These are phyloP conservation scores for Diadophis punctatus DNA, from an alignment of 2,113 vertebrate species.

Conservation along the genomic window DNA sequence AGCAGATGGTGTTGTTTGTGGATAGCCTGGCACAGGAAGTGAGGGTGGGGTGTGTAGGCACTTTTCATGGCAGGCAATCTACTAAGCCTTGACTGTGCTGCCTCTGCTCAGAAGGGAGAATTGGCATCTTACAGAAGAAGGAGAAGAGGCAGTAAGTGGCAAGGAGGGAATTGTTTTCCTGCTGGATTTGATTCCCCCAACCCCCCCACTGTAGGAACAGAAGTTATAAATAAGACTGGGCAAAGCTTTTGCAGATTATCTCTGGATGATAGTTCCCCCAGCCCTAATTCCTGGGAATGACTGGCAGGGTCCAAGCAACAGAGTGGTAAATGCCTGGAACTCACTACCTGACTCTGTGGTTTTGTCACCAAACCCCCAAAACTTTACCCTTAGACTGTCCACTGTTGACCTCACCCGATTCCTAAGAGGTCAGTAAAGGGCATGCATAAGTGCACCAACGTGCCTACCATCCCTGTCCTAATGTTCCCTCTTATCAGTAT, in stretches of 20 bases:
- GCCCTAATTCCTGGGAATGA: not conserved
- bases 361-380: too few relatives aligned
- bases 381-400: too few relatives aligned
- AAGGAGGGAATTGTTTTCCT: not conserved
- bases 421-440: too few relatives aligned
- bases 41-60: not conserved
- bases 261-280: too few relatives aligned
- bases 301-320: not conserved
- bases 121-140: constrained; percentile 5
- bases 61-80: constrained; percentile 12
- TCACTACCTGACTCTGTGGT: too few relatives aligned
- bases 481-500: too few relatives aligned
- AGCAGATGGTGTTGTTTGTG: constrained; percentile 24
- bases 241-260: not conserved
- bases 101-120: constrained; percentile 2
- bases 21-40: constrained; percentile 11
- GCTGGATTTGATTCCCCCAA: not conserved
- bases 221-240: not conserved
- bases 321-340: too few relatives aligned
- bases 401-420: too few relatives aligned
- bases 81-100: not conserved
- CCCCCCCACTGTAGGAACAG: not conserved
- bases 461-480: too few relatives aligned
- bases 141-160: not conserved
- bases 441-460: too few relatives aligned